Conservation (phyloP, 1,140 invertebrate species). For the Camponotus floridanus region DNA sequence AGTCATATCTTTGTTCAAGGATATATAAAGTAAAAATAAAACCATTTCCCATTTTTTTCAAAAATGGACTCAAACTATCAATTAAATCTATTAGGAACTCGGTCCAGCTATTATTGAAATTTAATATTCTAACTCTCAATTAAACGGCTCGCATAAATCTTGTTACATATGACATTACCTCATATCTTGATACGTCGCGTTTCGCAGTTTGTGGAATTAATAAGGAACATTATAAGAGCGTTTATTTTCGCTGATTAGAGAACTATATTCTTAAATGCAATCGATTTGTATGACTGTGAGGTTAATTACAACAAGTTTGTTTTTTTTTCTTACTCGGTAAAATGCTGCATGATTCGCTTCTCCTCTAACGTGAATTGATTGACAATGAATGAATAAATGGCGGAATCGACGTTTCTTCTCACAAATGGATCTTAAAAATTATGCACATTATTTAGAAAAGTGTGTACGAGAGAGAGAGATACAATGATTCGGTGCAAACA, state of each 20-base stretch:
- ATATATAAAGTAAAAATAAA: no score
- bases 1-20: no score
- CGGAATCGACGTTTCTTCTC: conserved; percentile 18
- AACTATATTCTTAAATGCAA: conserved; percentile 71
- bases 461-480: conserved; percentile 51
- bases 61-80: no score
- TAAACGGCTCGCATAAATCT: no score
- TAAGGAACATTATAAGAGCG: conserved; percentile 71
- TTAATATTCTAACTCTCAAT: no score
- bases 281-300: conserved; percentile 59
- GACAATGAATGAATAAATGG: conserved; percentile 50
- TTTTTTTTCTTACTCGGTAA: conserved; percentile 45
- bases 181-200: conserved; percentile 1
- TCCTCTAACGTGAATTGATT: not conserved
- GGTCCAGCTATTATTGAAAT: no score
- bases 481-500: conserved; percentile 48
- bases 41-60: no score
- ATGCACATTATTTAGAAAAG: conserved; percentile 53
- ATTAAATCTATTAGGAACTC: no score
- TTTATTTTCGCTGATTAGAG: conserved; percentile 72
- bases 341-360: conserved; percentile 37
- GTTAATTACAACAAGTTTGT: conserved; percentile 54
- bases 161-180: no score
- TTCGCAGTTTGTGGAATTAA: conserved; percentile 24
- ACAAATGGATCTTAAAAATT: conserved; percentile 29